These are phyloP conservation scores for Pseudomyrmex dendroicus DNA, from an alignment of 1,140 invertebrate genomes.

Conservation along the genomic window DNA sequence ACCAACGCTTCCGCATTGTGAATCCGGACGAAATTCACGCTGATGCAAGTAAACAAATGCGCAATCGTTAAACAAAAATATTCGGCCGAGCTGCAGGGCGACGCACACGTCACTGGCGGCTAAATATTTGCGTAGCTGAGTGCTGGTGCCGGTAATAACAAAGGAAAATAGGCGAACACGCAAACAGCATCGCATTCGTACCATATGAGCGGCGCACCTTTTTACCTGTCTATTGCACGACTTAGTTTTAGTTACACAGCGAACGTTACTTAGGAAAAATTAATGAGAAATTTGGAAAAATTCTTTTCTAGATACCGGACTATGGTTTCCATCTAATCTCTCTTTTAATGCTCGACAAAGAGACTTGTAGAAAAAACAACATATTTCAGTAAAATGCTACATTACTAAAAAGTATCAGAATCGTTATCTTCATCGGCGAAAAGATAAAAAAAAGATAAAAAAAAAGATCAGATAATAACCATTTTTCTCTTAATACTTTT, in stretches of 20 bases:
- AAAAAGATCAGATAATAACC: too few species aligned
- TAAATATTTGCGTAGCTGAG: conserved; percentile 71
- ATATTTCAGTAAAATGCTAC: too few species aligned
- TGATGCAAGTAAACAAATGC: conserved; percentile 68
- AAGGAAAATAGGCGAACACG: conserved; percentile 70
- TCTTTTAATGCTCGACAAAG: too few species aligned
- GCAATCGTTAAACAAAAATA: conserved; percentile 67
- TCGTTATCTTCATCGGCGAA: too few species aligned
- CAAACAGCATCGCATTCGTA: conserved; percentile 52
- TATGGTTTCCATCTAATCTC: too few species aligned
- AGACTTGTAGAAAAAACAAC: too few species aligned
- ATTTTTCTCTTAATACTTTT: too few species aligned
- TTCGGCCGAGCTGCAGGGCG: conserved; percentile 10
- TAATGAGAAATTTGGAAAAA: too few species aligned
- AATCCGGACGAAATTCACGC: conserved; percentile 43
- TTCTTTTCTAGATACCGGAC: too few species aligned
- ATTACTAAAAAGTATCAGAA: too few species aligned
- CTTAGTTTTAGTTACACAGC: neutral
- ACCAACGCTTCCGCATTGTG: conserved; percentile 48
- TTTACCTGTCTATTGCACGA: conserved; percentile 29
- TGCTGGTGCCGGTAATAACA: conserved; percentile 70
- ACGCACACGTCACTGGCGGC: conserved; percentile 44
- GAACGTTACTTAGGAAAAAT: too few species aligned
- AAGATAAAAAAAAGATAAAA: too few species aligned
- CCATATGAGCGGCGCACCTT: conserved; percentile 46